Percentiles rank a stretch among this genome's conserved stretches.
Conservation (phyloP, 2,888 invertebrate genomes). For the Drosophila paramelanica region DNA sequence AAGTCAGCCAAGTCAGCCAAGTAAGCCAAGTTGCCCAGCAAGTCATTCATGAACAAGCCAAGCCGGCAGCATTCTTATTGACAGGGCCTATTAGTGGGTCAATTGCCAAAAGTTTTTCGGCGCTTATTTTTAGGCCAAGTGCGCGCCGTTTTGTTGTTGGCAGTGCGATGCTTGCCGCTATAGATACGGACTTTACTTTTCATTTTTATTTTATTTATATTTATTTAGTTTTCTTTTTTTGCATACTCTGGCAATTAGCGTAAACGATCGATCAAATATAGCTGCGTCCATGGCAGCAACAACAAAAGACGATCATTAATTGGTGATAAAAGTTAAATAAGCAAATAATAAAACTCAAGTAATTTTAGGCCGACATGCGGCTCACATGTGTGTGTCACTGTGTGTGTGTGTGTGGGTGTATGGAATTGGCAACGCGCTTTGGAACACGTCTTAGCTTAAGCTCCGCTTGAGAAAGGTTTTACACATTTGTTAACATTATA, state of each 20-base stretch:
- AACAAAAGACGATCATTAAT: slow-evolving; percentile 55
- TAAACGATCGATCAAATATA: slow-evolving; percentile 65
- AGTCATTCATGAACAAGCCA: slow-evolving; percentile 45
- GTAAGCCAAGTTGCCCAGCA: slow-evolving; percentile 14
- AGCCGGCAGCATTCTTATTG: slow-evolving; percentile 56
- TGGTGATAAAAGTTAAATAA: slow-evolving; percentile 82
- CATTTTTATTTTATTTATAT: slow-evolving; percentile 51
- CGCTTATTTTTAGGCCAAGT: slow-evolving; percentile 65
- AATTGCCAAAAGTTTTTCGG: slow-evolving; percentile 60
- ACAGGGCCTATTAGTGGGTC: slow-evolving; percentile 79
- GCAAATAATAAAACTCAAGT: slow-evolving; percentile 75
- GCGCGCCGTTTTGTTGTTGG: slow-evolving; percentile 14
- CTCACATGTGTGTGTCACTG: slow-evolving; percentile 37
- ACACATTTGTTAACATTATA: not conserved
- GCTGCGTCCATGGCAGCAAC: slow-evolving; percentile 42
- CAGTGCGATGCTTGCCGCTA: no score
- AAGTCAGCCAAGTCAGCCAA: slow-evolving; percentile 6
- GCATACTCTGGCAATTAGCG: slow-evolving; percentile 74
- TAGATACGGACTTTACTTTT: slow-evolving; percentile 37
- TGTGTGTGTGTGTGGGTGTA: slow-evolving; percentile 3
- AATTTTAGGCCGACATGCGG: slow-evolving; percentile 49
- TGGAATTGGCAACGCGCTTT: slow-evolving; percentile 5
- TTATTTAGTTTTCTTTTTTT: slow-evolving; percentile 38
- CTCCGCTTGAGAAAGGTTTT: not conserved
- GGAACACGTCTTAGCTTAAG: slow-evolving; percentile 6